These are phyloP conservation scores for Akabosia matsudoensis DNA, from an alignment of 1,140 invertebrate species.

Conservation along the genomic window DNA sequence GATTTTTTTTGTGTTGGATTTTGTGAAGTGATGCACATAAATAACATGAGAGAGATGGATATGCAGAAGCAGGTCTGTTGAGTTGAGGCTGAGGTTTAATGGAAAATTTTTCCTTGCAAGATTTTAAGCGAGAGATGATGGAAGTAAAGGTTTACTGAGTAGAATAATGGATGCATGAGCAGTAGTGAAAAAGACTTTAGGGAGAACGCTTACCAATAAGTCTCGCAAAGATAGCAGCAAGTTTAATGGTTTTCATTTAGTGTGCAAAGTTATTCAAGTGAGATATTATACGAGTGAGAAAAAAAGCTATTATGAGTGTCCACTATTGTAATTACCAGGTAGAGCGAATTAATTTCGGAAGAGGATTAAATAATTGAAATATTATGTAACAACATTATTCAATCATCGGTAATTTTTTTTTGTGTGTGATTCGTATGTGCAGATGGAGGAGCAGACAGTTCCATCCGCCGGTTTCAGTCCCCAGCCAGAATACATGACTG, in stretches of 20 bases:
- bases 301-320: background rate
- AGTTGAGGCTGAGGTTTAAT: background rate
- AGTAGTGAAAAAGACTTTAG: too few relatives aligned
- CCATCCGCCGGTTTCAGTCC: constrained; percentile 66
- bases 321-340: background rate
- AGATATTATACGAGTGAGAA: too few relatives aligned
- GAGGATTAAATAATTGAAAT: background rate
- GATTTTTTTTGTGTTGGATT: too few relatives aligned
- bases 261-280: background rate
- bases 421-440: background rate
- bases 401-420: background rate
- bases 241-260: too few relatives aligned
- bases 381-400: background rate
- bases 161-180: too few relatives aligned
- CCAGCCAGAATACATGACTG: constrained; percentile 54
- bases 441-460: constrained; percentile 61
- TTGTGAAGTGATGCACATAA: too few relatives aligned
- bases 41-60: too few relatives aligned
- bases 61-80: too few relatives aligned
- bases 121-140: background rate
- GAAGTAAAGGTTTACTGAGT: background rate
- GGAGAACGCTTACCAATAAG: too few relatives aligned
- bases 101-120: background rate
- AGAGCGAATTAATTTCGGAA: background rate
- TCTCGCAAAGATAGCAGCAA: too few relatives aligned